These are phyloP conservation scores for Cyphomyrus discorhynchus DNA, from an alignment of 2,113 vertebrate species.

Conservation along the genomic window DNA sequence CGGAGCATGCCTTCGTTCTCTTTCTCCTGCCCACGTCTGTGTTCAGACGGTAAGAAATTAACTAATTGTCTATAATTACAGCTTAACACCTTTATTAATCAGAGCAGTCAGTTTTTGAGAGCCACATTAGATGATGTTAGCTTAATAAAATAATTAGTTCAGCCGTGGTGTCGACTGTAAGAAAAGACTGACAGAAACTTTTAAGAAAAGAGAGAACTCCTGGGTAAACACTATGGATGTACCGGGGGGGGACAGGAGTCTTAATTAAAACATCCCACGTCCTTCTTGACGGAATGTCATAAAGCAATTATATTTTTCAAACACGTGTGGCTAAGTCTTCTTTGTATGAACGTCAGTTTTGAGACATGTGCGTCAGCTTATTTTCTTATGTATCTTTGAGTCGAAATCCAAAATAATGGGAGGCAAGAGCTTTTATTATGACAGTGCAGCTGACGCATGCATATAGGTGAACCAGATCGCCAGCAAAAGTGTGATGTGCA, in stretches of 20 bases:
- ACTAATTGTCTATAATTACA: conserved; percentile 64
- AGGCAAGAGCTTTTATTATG: not conserved
- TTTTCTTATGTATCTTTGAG: not conserved
- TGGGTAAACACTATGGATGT: not conserved
- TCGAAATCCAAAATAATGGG: not conserved
- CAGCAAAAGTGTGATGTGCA: not conserved
- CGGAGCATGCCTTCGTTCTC: conserved; percentile 29
- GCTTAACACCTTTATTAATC: conserved; percentile 61
- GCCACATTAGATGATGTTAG: conserved; percentile 59
- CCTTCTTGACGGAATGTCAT: not conserved
- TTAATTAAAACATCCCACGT: not conserved
- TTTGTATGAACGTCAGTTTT: not conserved
- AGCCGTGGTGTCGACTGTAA: not conserved
- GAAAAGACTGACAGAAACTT: conserved; percentile 11
- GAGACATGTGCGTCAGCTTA: not conserved
- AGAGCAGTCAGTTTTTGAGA: conserved; percentile 50
- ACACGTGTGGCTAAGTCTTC: not conserved
- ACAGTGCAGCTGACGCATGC: not conserved
- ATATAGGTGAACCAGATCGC: not conserved
- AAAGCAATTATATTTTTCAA: not conserved
- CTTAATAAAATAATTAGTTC: conserved; percentile 45
- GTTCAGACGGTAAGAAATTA: conserved; percentile 64
- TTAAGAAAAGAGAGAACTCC: not conserved
- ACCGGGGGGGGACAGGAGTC: conserved; percentile 20
- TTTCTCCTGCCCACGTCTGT: conserved; percentile 40